Evolutionary conservation across 2,888 invertebrate genomes (phyloP), one percentile per base, ranked within the genome.

Genomic region (Dynastes tityus): DNA sequence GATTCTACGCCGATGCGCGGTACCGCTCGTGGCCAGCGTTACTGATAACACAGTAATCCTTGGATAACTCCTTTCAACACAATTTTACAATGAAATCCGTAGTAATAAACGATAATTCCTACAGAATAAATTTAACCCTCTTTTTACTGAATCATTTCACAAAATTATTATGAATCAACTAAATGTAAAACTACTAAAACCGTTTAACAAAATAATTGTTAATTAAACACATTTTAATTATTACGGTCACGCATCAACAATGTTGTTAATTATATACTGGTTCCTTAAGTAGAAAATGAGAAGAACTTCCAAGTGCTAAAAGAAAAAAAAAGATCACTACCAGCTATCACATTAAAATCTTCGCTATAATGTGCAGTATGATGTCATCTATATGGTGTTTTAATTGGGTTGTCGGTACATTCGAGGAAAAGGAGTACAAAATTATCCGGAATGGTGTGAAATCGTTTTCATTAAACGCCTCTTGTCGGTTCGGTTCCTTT

Each of bases 211-310:
- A 67, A 67, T 67, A 67, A 67, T 67, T 40, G 65, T 37, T 67
- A 45, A 45, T 67, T 67, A 67, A 49, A 45, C 40, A 67, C 65
- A 45, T 67, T 45, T 67, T 67, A 67, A 67, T 67, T 67, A 40
- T 8, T 16, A 16, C 11, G n/a, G 27, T 67, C 65, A 67, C 65
- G 65, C 65, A 45, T 9, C 11, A 45, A 67, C 45, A 40, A 67
- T 45, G 27, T 6, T 40, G 22, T 67, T 67, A 67, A 58, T 58
- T 58, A 58, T 8, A 8, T 58, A 22, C 5, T 6, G 6, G 55
- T 16, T 58, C 2, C 22, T 58, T 58, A 58, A 58, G 16, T 58
- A 16, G 16, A 8, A 22, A 58, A 16, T 58, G 65, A 67, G 22
- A 45, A 45, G 22, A 45, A 65, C 16, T 40, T 32, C 32, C 13